Conservation (phyloP, 2,113 vertebrate species). For the Psilopogon haemacephalus region DNA sequence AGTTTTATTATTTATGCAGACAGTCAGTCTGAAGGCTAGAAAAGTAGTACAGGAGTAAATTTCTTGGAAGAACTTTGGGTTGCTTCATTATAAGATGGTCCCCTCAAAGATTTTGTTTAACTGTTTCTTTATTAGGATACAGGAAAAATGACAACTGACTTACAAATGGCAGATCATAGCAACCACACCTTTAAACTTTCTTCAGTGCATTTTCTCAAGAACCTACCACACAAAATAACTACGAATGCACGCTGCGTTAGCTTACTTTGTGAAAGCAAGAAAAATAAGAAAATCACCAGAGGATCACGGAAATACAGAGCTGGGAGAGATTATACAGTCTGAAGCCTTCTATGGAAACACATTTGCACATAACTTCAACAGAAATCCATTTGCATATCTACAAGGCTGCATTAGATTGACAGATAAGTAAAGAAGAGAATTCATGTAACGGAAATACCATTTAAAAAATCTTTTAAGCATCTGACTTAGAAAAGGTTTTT, state of each 20-base stretch:
- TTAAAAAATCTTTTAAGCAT: not conserved
- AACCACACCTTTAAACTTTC: not conserved
- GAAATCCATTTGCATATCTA: conserved; percentile 21
- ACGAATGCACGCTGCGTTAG: not conserved
- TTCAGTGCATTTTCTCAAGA: not conserved
- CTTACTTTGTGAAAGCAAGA: not conserved
- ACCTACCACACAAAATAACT: not conserved
- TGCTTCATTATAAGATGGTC: not conserved
- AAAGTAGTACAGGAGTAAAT: not conserved
- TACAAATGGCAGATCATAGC: not conserved
- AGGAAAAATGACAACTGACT: not conserved
- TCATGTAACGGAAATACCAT: not conserved
- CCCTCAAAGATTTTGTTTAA: not conserved
- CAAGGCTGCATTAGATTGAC: not conserved
- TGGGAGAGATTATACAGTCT: not conserved
- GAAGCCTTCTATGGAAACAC: not conserved
- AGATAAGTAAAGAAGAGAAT: not conserved
- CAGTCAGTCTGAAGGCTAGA: not conserved
- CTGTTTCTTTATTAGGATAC: not conserved
- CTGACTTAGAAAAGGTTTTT: not conserved
- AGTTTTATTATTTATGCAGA: not conserved
- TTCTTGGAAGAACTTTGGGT: not conserved
- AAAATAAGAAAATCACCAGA: not conserved
- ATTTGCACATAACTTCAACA: not conserved
- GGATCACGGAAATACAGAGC: not conserved